phyloP scores from a whole-genome alignment of 2,888 invertebrate species.

The Suillia variegata region DNA sequence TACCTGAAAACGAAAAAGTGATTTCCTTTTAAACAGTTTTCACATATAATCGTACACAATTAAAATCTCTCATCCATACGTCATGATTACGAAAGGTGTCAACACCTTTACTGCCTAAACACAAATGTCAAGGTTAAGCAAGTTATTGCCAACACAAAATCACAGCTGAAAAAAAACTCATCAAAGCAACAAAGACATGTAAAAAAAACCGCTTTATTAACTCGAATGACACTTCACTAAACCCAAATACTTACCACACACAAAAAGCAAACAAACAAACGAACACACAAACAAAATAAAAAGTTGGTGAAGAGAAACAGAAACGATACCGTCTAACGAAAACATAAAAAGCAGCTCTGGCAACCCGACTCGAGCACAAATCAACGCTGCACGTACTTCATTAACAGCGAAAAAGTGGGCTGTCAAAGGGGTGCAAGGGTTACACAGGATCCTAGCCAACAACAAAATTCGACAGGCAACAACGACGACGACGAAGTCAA shows the following conservation, averaged over 20 bases:
- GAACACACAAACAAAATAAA: background rate
- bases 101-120: too few relatives aligned
- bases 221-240: background rate
- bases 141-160: background rate
- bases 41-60: too few relatives aligned
- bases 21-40: too few relatives aligned
- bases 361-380: background rate
- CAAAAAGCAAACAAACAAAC: background rate
- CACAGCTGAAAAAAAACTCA: background rate
- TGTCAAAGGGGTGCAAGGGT: background rate
- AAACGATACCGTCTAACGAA: background rate
- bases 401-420: background rate
- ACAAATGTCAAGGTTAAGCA: background rate
- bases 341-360: background rate
- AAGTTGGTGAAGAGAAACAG: background rate
- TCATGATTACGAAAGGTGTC: too few relatives aligned
- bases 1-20: too few relatives aligned
- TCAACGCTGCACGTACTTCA: conserved; percentile 1
- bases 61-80: too few relatives aligned
- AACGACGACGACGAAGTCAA: too few relatives aligned
- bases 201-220: background rate
- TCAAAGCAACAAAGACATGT: too few relatives aligned
- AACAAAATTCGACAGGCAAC: background rate
- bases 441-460: background rate
- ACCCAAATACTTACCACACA: background rate